These are phyloP conservation scores for Eulemur macaco DNA, from an alignment of 2,113 vertebrate species.

Conservation along the genomic window DNA sequence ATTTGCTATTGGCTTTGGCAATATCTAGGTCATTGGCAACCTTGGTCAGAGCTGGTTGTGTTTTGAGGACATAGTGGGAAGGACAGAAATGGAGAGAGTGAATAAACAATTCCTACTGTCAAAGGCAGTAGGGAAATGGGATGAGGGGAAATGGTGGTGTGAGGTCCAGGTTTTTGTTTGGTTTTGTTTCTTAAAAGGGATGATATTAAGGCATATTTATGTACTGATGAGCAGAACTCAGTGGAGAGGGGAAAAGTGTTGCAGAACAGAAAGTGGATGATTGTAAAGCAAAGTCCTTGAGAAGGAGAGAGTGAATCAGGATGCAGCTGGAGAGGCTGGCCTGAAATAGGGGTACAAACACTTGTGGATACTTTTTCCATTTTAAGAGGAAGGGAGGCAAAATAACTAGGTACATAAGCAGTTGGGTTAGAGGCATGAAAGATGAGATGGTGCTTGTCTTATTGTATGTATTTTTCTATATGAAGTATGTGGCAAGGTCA, in stretches of 20 bases:
- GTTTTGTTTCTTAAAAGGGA: not conserved
- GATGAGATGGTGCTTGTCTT: not conserved
- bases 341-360: not conserved
- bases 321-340: not conserved
- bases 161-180: not conserved
- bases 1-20: not conserved
- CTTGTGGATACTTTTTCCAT: constrained; percentile 1
- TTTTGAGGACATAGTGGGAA: not conserved
- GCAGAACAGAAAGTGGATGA: not conserved
- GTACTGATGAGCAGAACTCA: not conserved
- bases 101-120: not conserved
- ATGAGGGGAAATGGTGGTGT: not conserved
- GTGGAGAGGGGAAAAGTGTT: not conserved
- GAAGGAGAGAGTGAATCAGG: not conserved
- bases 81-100: not conserved
- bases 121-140: not conserved
- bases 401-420: not conserved
- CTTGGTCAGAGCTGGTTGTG: not conserved
- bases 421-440: not conserved
- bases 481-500: constrained; percentile 1
- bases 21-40: not conserved
- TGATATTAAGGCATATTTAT: constrained; percentile 4
- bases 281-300: constrained; percentile 16
- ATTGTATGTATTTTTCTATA: not conserved
- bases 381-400: not conserved